A percentile compares a stretch with the other conserved stretches of the same genome.
Conservation (phyloP, 2,888 invertebrate genomes). For the Aplocera efformata region DNA sequence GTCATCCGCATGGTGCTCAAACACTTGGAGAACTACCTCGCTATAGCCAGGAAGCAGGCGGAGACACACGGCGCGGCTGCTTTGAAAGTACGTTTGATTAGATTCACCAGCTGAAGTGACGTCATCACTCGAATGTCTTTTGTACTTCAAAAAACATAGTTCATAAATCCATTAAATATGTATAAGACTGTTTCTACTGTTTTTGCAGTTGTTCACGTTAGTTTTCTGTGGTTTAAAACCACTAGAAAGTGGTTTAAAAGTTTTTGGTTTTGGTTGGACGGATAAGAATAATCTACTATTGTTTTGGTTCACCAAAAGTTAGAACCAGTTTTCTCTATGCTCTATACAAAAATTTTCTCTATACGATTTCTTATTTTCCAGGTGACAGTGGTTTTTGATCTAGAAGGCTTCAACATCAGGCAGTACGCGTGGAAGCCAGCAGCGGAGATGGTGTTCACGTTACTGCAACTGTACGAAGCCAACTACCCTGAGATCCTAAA, state of each 20-base stretch:
- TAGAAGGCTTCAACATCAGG: conserved; percentile 88
- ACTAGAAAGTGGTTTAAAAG: no score
- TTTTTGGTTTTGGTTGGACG: no score
- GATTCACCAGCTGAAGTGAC: background rate
- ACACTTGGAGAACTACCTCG: conserved; percentile 83
- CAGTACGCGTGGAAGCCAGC: conserved; percentile 94
- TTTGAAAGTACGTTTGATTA: conserved; percentile 54
- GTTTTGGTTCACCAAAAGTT: no score
- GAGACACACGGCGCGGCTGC: conserved; percentile 82
- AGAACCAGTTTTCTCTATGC: no score
- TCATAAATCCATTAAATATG: no score
- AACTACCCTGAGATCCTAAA: conserved; percentile 96
- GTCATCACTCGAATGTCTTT: no score
- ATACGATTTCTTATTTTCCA: no score
- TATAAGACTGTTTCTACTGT: no score
- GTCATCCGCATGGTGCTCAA: conserved; percentile 85
- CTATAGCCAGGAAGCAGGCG: conserved; percentile 81
- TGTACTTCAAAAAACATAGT: no score
- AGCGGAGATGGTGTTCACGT: conserved; percentile 88
- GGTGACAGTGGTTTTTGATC: conserved; percentile 86
- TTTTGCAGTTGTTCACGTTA: no score
- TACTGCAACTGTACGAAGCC: conserved; percentile 93
- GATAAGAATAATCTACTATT: no score
- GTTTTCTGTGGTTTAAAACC: no score
- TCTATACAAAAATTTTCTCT: background rate